Percentiles rank a stretch among this genome's conserved stretches.
Evolutionary conservation across 2,888 invertebrate species (phyloP).

Genomic region (Eledona agricola): DNA sequence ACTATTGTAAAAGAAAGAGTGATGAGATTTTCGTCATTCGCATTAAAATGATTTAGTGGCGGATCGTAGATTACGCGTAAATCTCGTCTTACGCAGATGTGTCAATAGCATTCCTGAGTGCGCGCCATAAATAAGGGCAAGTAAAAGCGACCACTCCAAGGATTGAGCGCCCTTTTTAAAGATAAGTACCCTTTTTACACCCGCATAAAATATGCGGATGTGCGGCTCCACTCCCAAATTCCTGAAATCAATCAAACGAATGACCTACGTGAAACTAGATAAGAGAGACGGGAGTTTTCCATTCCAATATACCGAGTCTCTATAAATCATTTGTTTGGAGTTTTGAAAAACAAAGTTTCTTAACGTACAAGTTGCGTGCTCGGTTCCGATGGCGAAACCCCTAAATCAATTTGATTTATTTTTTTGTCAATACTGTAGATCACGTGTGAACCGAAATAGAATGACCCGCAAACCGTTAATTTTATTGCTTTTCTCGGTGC

Average conservation of each 20-base stretch:
- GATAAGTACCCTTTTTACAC: constrained; percentile 24
- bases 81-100: constrained; percentile 52
- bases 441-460: background rate
- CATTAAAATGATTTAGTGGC: constrained; percentile 13
- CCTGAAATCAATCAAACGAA: background rate
- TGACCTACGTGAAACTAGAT: background rate
- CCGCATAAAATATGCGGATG: constrained; percentile 6
- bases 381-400: constrained; percentile 8
- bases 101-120: constrained; percentile 59
- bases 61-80: constrained; percentile 40
- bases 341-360: constrained; percentile 21
- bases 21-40: constrained; percentile 23
- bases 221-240: too few species aligned
- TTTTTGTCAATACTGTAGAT: constrained; percentile 13
- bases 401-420: constrained; percentile 17
- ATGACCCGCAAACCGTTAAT: too few species aligned
- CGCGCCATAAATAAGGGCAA: constrained; percentile 57
- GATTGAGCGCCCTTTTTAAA: constrained; percentile 30
- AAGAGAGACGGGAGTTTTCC: constrained; percentile 1
- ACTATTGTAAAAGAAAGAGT: constrained; percentile 36
- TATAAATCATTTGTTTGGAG: constrained; percentile 10
- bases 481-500: too few species aligned
- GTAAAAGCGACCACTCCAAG: constrained; percentile 36
- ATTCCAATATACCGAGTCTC: constrained; percentile 6
- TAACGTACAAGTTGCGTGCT: constrained; percentile 18